Percentiles rank a stretch among this genome's conserved stretches.
phyloP scores from a whole-genome alignment of 2,888 invertebrate genomes.

The Nymphalis polychloros region DNA sequence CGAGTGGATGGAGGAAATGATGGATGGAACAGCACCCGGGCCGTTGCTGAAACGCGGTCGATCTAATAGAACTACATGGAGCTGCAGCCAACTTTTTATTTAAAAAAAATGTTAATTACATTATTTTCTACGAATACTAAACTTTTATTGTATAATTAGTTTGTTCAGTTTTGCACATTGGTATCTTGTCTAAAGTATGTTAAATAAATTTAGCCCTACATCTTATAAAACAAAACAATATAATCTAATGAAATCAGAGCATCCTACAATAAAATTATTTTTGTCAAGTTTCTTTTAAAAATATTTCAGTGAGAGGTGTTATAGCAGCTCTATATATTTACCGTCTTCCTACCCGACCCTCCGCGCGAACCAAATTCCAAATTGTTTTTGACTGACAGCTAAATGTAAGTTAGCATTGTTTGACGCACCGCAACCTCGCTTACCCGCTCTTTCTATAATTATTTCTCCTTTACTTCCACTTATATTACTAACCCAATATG shows the following conservation, averaged over 20 bases:
- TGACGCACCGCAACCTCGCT: conserved; percentile 70
- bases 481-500: conserved; percentile 33
- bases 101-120: too few relatives aligned
- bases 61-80: conserved; percentile 54
- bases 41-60: conserved; percentile 62
- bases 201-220: too few relatives aligned
- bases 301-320: not conserved
- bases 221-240: too few relatives aligned
- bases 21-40: conserved; percentile 71
- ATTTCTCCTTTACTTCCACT: conserved; percentile 53
- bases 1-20: conserved; percentile 81
- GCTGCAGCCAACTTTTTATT: conserved; percentile 45
- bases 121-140: too few relatives aligned
- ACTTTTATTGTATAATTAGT: too few relatives aligned
- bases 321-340: conserved; percentile 59
- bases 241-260: too few relatives aligned
- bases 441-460: conserved; percentile 75
- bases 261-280: too few relatives aligned
- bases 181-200: too few relatives aligned
- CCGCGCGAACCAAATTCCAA: conserved; percentile 79
- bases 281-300: not conserved
- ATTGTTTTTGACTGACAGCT: conserved; percentile 83
- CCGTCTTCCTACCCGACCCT: conserved; percentile 67
- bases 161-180: too few relatives aligned
- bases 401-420: conserved; percentile 82